Conservation (phyloP, 2,888 invertebrate species). For the Philonicus albiceps region DNA sequence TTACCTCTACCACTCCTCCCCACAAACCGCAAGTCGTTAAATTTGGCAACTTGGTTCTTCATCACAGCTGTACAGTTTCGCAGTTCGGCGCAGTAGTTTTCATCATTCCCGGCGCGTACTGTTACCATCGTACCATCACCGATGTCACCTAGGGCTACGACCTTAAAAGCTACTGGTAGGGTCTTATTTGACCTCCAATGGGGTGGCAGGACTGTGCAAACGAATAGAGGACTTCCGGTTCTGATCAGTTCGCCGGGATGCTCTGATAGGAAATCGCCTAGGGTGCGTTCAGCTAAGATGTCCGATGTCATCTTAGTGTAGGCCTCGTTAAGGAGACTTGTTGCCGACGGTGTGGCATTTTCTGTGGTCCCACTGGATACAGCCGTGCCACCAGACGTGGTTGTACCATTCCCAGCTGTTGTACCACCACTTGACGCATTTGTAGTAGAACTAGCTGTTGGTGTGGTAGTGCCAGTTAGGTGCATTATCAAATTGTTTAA, state of each 20-base stretch:
- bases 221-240: constrained; percentile 92
- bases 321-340: constrained; percentile 77
- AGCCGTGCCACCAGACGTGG: background rate
- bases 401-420: background rate
- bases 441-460: constrained; percentile 49
- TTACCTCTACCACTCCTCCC: constrained; percentile 98
- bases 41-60: constrained; percentile 99
- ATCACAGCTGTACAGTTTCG: constrained; percentile 94
- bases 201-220: constrained; percentile 92
- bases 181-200: constrained; percentile 99
- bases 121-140: constrained; percentile 96
- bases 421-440: constrained; percentile 37
- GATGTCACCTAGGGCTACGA: constrained; percentile 92
- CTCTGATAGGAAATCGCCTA: constrained; percentile 87
- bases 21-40: constrained; percentile 98
- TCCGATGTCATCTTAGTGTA: constrained; percentile 91
- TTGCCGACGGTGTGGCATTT: constrained; percentile 76
- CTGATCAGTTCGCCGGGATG: constrained; percentile 92
- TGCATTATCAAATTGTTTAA: constrained; percentile 50
- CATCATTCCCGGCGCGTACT: constrained; percentile 96
- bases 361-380: constrained; percentile 61
- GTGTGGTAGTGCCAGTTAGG: constrained; percentile 52
- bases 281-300: constrained; percentile 85
- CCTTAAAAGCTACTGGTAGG: constrained; percentile 95
- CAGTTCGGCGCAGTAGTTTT: constrained; percentile 95